Evolutionary conservation across 2,797 vertebrate species (phyloP).

Genomic region (Lacerta viridis): DNA sequence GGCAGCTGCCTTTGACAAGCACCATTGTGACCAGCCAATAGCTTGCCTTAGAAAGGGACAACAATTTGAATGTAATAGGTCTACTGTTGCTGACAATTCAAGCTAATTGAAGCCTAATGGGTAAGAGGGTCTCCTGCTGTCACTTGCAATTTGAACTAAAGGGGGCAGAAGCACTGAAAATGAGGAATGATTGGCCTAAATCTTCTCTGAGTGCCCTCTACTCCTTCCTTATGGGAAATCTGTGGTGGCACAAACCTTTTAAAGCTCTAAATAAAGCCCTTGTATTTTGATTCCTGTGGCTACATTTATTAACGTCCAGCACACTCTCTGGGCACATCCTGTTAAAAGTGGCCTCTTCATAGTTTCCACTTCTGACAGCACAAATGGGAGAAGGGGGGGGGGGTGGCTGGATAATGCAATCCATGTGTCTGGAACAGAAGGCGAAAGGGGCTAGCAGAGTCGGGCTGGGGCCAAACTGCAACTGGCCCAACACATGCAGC

Average conservation of each 20-base stretch:
- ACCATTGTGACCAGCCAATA: slow-evolving; percentile 50
- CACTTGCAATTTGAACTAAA: slow-evolving; percentile 39
- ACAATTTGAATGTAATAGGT: slow-evolving; percentile 61
- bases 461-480: not conserved
- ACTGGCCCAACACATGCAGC: not conserved
- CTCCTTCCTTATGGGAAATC: not conserved
- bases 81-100: slow-evolving; percentile 49
- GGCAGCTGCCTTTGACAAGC: slow-evolving; percentile 37
- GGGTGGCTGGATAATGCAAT: accelerated
- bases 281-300: not conserved
- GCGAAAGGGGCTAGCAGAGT: slow-evolving; percentile 21
- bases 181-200: slow-evolving; percentile 50
- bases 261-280: slow-evolving; percentile 33
- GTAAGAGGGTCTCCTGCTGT: slow-evolving; percentile 25
- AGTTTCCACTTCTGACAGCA: not conserved
- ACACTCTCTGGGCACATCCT: not conserved
- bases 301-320: not conserved
- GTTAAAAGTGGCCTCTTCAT: slow-evolving; percentile 28
- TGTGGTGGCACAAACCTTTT: slow-evolving; percentile 9
- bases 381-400: not conserved
- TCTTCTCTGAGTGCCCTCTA: slow-evolving; percentile 34
- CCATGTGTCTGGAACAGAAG: not conserved
- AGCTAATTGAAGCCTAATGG: slow-evolving; percentile 54
- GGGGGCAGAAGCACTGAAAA: slow-evolving; percentile 21
- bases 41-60: slow-evolving; percentile 38